These are phyloP conservation scores for Bombus confusus DNA, from an alignment of 1,140 invertebrate genomes.

Conservation along the genomic window DNA sequence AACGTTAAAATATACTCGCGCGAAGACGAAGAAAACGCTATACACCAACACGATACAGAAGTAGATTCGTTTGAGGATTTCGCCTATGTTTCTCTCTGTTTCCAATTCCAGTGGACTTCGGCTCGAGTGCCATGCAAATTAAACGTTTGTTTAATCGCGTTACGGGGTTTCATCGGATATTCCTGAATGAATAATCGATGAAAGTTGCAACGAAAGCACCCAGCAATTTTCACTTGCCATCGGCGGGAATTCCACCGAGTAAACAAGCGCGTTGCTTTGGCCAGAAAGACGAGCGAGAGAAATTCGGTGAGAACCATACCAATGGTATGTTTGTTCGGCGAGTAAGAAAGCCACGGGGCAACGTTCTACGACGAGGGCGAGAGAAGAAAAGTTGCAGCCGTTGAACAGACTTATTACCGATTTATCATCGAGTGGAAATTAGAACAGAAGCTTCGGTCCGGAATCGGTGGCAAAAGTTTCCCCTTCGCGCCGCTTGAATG, in stretches of 20 bases:
- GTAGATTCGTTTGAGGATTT: conserved; percentile 19
- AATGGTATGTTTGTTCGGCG: neutral
- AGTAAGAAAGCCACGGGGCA: neutral
- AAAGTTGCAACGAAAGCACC: conserved; percentile 15
- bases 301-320: neutral
- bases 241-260: neutral
- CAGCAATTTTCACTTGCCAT: neutral
- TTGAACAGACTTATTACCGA: conserved; percentile 43
- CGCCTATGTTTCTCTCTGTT: neutral
- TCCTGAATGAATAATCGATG: conserved; percentile 18
- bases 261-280: neutral
- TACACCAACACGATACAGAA: neutral
- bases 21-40: neutral
- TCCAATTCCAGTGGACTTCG: neutral
- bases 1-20: no score
- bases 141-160: conserved; percentile 14
- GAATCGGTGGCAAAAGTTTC: conserved; percentile 48
- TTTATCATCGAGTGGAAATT: conserved; percentile 45
- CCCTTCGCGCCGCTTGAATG: conserved; percentile 20
- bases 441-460: conserved; percentile 34
- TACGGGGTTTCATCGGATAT: neutral
- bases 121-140: conserved; percentile 16
- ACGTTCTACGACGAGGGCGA: neutral
- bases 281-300: neutral
- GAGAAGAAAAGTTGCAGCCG: neutral